These are phyloP conservation scores for Glaucidium brasilianum DNA, from an alignment of 2,113 vertebrate species.

Conservation along the genomic window DNA sequence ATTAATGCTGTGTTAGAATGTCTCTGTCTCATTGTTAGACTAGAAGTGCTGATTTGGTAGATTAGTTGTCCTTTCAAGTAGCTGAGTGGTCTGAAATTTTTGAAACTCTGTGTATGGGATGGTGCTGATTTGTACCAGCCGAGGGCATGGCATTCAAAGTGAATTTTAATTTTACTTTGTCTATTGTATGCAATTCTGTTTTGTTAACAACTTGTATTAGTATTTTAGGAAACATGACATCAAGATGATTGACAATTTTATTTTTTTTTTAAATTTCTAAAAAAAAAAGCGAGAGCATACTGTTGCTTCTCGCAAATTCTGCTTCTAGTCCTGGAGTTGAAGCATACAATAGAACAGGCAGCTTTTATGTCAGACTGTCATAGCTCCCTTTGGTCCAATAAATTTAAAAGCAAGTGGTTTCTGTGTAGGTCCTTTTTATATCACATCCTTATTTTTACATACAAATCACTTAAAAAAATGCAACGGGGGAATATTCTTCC, in stretches of 20 bases:
- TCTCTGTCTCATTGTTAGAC: background rate
- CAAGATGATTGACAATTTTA: background rate
- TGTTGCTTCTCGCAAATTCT: conserved; percentile 4
- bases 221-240: conserved; percentile 12
- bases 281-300: background rate
- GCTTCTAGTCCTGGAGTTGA: background rate
- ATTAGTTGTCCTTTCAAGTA: conserved; percentile 25
- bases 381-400: background rate
- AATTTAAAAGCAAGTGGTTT: background rate
- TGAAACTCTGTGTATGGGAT: background rate
- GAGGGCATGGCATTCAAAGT: background rate
- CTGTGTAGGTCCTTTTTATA: background rate
- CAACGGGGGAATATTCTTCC: background rate
- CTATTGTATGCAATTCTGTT: background rate
- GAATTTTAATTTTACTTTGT: conserved; percentile 26
- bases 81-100: conserved; percentile 13
- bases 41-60: conserved; percentile 32
- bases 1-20: background rate
- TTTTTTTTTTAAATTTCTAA: background rate
- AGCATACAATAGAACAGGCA: background rate
- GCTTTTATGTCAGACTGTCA: background rate
- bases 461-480: background rate
- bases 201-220: conserved; percentile 8
- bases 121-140: conserved; percentile 42
- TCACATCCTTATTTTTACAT: background rate